phyloP scores from a whole-genome alignment of 2,113 vertebrate genomes.

The Cyrtonyx montezumae region DNA sequence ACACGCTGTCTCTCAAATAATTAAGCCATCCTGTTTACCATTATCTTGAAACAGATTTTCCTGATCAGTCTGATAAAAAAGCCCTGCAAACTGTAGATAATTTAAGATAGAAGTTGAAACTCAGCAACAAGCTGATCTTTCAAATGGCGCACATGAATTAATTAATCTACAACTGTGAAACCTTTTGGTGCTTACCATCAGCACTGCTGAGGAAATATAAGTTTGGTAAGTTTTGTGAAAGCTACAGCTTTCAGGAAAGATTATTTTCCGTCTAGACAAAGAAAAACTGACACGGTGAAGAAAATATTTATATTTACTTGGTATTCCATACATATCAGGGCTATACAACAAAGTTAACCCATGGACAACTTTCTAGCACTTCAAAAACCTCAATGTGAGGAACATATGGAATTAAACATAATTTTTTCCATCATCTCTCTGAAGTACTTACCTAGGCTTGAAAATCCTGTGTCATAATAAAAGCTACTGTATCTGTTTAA shows the following conservation, averaged over 20 bases:
- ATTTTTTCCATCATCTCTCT: not conserved
- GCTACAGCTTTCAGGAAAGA: not conserved
- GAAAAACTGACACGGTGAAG: not conserved
- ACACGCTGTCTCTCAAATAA: not conserved
- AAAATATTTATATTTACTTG: not conserved
- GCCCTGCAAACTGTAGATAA: not conserved
- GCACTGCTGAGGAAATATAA: not conserved
- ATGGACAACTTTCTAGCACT: not conserved
- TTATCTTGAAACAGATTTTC: not conserved
- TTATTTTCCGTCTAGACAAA: not conserved
- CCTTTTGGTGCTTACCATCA: not conserved
- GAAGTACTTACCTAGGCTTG: not conserved
- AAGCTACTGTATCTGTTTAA: not conserved
- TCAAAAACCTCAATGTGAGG: not conserved
- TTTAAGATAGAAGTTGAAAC: not conserved
- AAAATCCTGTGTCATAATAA: not conserved
- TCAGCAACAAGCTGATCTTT: not conserved
- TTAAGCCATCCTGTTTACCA: not conserved
- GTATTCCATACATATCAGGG: accelerated
- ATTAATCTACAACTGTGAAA: not conserved
- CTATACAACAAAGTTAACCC: not conserved
- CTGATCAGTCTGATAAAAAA: not conserved
- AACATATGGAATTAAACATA: not conserved
- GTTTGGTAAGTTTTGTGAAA: not conserved
- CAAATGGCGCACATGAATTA: not conserved